A percentile compares a stretch with the other conserved stretches of the same genome.
Evolutionary conservation across 2,888 invertebrate species (phyloP).

Genomic region (Xiphydria camelus): DNA sequence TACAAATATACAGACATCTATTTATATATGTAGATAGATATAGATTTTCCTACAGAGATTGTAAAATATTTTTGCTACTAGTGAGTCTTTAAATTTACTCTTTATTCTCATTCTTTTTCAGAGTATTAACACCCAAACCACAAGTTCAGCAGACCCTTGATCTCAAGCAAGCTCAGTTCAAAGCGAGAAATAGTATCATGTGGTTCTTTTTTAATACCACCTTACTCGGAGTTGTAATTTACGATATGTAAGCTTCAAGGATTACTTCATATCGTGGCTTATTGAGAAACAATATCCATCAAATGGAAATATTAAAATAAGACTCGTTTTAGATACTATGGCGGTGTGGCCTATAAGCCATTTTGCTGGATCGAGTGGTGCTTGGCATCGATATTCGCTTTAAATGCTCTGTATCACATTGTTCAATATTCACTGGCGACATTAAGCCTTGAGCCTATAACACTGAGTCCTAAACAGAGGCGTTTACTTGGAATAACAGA

Average conservation of each 20-base stretch:
- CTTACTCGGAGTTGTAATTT: conserved; percentile 61
- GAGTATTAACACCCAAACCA: conserved; percentile 53
- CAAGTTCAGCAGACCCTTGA: conserved; percentile 63
- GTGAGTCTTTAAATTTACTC: background rate
- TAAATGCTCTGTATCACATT: conserved; percentile 63
- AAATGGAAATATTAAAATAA: no score
- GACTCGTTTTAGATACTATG: conserved; percentile 37
- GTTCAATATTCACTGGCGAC: conserved; percentile 58
- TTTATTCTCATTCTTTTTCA: conserved; percentile 18
- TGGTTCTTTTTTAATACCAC: conserved; percentile 66
- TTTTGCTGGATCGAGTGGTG: conserved; percentile 49
- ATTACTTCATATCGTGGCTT: background rate
- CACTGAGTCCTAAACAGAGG: conserved; percentile 61
- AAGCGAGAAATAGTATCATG: conserved; percentile 61
- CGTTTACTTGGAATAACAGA: conserved; percentile 61
- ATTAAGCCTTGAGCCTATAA: conserved; percentile 56
- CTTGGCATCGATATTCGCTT: conserved; percentile 54
- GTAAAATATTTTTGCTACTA: no score
- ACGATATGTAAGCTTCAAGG: conserved; percentile 64
- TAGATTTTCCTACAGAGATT: no score
- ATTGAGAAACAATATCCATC: background rate
- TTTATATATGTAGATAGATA: no score
- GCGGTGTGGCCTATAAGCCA: conserved; percentile 43
- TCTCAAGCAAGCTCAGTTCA: conserved; percentile 60
- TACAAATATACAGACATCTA: no score